Conservation (phyloP, 2,888 invertebrate genomes). For the Ophion obscuratus region DNA sequence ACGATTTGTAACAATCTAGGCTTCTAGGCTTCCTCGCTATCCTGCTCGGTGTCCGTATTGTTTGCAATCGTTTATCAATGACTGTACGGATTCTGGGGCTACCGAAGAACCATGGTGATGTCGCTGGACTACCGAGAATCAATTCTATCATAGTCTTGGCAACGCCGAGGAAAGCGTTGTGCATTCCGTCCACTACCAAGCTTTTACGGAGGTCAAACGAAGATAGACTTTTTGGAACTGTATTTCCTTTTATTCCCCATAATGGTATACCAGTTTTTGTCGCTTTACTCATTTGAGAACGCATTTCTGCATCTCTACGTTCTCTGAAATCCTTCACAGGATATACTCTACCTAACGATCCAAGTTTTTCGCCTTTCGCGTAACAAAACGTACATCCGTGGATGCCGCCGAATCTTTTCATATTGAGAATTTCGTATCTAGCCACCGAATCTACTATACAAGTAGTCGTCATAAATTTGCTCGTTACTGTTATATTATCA, state of each 20-base stretch:
- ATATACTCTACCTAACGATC: conserved; percentile 28
- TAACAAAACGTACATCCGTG: conserved; percentile 34
- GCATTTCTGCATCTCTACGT: conserved; percentile 32
- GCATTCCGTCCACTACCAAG: conserved; percentile 55
- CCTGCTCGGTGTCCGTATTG: conserved; percentile 32
- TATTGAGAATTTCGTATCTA: conserved; percentile 30
- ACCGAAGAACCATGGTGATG: conserved; percentile 16
- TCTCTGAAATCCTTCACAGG: conserved; percentile 36
- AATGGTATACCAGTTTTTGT: conserved; percentile 26
- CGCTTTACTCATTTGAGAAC: conserved; percentile 37
- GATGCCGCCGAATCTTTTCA: conserved; percentile 27
- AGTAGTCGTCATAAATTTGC: conserved; percentile 31
- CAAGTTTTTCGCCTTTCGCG: conserved; percentile 29
- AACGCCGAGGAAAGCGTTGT: conserved; percentile 47
- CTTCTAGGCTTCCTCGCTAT: conserved; percentile 34
- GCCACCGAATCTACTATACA: conserved; percentile 38
- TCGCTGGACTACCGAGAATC: conserved; percentile 30
- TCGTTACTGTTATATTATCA: conserved; percentile 20
- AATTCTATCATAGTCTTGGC: conserved; percentile 42
- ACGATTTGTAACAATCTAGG: neutral
- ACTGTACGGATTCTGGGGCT: conserved; percentile 16
- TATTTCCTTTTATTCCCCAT: conserved; percentile 32
- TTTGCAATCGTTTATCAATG: conserved; percentile 26
- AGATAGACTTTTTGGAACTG: conserved; percentile 17
- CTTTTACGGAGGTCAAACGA: conserved; percentile 30